Percentiles rank a stretch among this genome's conserved stretches.
phyloP scores from a whole-genome alignment of 2,113 vertebrate genomes.

The Leptosomus discolor region DNA sequence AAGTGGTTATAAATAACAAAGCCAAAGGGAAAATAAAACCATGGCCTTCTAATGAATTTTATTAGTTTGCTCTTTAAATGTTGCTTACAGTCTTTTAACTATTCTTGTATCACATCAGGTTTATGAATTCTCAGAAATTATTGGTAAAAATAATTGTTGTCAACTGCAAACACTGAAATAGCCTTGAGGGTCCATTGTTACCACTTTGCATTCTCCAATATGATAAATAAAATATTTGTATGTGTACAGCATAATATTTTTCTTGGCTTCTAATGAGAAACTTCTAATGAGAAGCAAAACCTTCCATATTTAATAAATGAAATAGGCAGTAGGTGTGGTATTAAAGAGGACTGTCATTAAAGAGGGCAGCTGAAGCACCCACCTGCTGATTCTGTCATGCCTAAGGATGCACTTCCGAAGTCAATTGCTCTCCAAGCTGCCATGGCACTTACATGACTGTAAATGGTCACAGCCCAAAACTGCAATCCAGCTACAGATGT shows the following conservation, averaged over 20 bases:
- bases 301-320: background rate
- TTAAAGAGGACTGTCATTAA: background rate
- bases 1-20: background rate
- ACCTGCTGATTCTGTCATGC: background rate
- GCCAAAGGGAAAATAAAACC: background rate
- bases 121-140: background rate
- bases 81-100: background rate
- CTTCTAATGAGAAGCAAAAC: background rate
- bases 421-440: background rate
- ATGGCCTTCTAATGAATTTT: background rate
- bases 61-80: background rate
- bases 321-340: background rate
- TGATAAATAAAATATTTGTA: background rate
- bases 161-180: background rate
- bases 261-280: background rate
- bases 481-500: background rate
- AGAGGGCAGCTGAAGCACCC: background rate
- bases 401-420: background rate
- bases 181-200: background rate
- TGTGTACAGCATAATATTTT: background rate
- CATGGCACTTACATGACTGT: no score
- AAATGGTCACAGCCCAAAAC: background rate
- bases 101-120: background rate
- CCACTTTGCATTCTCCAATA: background rate
- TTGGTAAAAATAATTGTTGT: background rate